These are phyloP conservation scores for Oikopleura dioica DNA, from an alignment of 23 tunicate species.

Conservation along the genomic window DNA sequence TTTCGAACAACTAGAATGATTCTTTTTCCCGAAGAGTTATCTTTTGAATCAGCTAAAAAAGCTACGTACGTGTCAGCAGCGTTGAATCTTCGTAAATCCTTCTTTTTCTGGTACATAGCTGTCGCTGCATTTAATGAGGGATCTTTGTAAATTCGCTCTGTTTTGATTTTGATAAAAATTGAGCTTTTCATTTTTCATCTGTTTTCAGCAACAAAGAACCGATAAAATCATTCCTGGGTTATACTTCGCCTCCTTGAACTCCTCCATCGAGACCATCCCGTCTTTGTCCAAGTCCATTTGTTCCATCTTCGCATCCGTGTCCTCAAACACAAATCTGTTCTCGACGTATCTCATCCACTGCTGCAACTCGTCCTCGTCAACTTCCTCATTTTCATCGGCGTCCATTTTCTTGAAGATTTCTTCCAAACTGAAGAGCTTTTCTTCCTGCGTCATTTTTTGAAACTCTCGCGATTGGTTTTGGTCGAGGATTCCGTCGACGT, in stretches of 20 bases:
- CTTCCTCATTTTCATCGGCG: not conserved
- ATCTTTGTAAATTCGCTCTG: not conserved
- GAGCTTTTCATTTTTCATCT: too few species aligned
- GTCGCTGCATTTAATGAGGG: not conserved
- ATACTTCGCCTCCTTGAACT: not conserved
- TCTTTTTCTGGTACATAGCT: not conserved
- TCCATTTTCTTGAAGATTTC: not conserved
- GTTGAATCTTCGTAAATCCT: not conserved
- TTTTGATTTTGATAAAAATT: too few species aligned
- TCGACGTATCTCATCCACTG: constrained; percentile 6
- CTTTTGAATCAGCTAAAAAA: not conserved
- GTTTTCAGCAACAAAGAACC: too few species aligned
- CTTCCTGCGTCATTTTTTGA: too few species aligned
- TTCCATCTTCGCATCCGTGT: not conserved
- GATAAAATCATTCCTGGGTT: not conserved
- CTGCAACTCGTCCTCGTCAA: not conserved
- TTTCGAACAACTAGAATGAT: not conserved
- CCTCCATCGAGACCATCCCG: not conserved
- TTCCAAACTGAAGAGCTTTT: too few species aligned
- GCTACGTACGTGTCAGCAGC: constrained; percentile 7
- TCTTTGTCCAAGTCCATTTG: not conserved
- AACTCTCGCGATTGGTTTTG: too few species aligned
- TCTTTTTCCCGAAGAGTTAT: not conserved
- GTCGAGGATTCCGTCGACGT: too few species aligned
- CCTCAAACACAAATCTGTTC: not conserved